Base-by-base conservation (phyloP, 2,113 vertebrate genomes). In the Hepsetus odoe region DNA sequence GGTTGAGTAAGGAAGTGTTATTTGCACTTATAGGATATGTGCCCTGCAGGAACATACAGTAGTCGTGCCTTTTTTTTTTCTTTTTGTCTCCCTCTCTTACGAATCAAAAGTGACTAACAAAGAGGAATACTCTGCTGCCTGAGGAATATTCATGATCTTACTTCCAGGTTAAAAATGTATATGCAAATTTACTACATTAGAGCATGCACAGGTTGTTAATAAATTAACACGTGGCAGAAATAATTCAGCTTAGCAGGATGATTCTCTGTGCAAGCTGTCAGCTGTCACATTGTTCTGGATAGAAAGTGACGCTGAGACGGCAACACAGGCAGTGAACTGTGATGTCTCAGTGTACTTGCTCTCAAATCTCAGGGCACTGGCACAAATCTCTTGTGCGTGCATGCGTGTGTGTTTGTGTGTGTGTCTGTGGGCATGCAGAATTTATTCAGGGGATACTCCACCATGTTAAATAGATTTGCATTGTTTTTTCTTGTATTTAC, bases 161-260 rank as follows among this genome's bases (percentile, higher is more conserved):
- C 87, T 91, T 49, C 84, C 91, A 89, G 92, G 91, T 93, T 92
- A 94, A 93, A 94, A 92, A 93, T 93, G 92, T 90, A 90, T 92
- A 94, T 93, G 93, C 91, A 93, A 94, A 94, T 94, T 88, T 82
- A 26, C 85, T 89, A 90, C 91, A 94, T 94, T 94, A 94, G 88
- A 91, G 91, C 92, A 92, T 85, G 91, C 90, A 90, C 86, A 95
- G 94, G 94, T 94, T 95, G 93, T 92, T 95, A 91, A 92, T 90
- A 93, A 93, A 92, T 90, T 94, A 96, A 94, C 93, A 95, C 89
- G 87, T 96, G 94, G 94, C 95, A 96, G 93, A 93, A 97, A 95
- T 93, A 94, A 95, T 98, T 98, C 93, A 92, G 89, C 94, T 95
- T 94, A 94, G 94, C 92, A 92, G 91, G 93, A 94, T 94, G 92